Conservation (phyloP, 2,797 vertebrate genomes). For the Sardinella longiceps region DNA sequence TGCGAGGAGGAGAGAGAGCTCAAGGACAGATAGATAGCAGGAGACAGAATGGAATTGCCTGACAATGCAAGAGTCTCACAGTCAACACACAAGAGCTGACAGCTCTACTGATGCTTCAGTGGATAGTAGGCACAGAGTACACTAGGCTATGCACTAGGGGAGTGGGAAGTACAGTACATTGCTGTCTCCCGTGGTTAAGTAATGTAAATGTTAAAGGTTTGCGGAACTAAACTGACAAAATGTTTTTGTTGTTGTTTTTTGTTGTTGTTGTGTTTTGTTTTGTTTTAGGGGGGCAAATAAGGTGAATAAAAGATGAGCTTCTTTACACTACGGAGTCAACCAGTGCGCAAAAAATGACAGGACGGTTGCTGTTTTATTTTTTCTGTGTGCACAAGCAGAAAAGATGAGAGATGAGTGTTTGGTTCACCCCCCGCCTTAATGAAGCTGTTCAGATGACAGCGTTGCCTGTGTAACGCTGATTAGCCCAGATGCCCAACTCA, state of each 20-base stretch:
- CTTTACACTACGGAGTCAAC: neutral
- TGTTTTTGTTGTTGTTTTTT: too few species aligned
- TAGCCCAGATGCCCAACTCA: slow-evolving; percentile 44
- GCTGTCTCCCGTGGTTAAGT: neutral
- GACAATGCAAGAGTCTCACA: neutral
- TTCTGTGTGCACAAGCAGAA: too few species aligned
- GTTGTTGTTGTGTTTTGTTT: too few species aligned
- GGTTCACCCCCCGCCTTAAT: too few species aligned
- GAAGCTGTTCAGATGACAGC: too few species aligned
- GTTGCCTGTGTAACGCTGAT: neutral
- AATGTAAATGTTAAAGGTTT: neutral
- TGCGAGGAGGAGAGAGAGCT: neutral
- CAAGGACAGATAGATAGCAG: neutral
- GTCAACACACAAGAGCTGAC: neutral
- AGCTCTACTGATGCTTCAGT: neutral
- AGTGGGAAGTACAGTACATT: neutral
- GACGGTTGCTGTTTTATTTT: too few species aligned
- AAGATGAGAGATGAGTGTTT: too few species aligned
- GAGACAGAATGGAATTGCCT: neutral
- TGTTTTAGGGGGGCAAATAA: too few species aligned
- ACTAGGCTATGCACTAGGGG: too few species aligned
- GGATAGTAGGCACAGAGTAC: neutral
- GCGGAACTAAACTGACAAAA: neutral
- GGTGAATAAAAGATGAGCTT: neutral
- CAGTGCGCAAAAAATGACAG: too few species aligned